Conservation (phyloP, 2,113 vertebrate genomes). For the Actenoides hombroni region DNA sequence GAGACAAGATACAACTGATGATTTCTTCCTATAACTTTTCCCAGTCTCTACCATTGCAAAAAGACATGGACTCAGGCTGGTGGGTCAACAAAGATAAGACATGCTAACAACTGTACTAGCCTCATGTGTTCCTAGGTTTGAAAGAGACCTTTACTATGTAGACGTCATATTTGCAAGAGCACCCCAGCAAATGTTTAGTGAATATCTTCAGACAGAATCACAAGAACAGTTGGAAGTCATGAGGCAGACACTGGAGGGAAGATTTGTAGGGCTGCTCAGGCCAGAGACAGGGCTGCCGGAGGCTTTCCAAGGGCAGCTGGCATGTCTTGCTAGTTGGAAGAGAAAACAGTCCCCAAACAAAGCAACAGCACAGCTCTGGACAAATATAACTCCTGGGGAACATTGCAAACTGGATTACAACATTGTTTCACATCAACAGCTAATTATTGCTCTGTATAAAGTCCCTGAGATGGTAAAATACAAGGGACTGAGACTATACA, state of each 20-base stretch:
- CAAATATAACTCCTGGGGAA: neutral
- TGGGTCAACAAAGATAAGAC: neutral
- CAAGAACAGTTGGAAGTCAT: neutral
- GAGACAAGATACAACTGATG: neutral
- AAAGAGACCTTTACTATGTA: neutral
- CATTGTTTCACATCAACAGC: neutral
- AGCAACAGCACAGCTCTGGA: neutral
- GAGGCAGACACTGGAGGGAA: neutral
- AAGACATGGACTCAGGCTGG: neutral
- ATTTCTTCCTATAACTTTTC: neutral
- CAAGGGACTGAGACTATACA: neutral
- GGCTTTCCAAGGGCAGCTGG: conserved; percentile 15
- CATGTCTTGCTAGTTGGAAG: neutral
- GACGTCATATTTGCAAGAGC: neutral
- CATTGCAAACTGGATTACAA: neutral
- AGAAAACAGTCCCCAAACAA: neutral
- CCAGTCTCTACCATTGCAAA: neutral
- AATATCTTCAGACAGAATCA: neutral
- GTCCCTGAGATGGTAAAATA: conserved; percentile 9
- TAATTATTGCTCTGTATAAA: neutral
- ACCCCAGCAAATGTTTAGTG: neutral
- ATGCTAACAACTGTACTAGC: neutral
- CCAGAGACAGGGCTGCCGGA: neutral
- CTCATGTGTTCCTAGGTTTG: neutral
- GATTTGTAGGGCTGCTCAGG: neutral